phyloP scores from a whole-genome alignment of 2,113 vertebrate species.

The Aegithalos caudatus region DNA sequence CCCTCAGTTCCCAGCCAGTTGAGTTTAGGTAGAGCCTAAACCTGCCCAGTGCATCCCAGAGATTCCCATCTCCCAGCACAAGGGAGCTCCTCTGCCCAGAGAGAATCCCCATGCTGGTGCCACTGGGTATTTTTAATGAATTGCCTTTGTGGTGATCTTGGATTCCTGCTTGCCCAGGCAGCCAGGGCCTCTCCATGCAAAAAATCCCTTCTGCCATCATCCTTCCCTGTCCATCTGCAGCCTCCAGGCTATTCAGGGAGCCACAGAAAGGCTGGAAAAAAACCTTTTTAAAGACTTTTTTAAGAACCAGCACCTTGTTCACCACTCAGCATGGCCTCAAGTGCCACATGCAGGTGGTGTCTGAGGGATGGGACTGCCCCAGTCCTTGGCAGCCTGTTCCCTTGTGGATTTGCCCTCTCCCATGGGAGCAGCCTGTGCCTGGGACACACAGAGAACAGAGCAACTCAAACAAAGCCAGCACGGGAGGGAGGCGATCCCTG shows the following conservation, averaged over 20 bases:
- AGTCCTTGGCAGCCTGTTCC: not conserved
- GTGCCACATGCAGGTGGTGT: not conserved
- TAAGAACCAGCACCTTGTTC: not conserved
- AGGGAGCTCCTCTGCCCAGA: not conserved
- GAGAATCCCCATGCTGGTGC: not conserved
- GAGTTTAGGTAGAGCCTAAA: not conserved
- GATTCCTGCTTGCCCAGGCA: not conserved
- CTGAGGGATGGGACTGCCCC: not conserved
- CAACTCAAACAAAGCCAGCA: accelerated
- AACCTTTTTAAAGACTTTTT: no score
- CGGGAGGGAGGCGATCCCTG: not conserved
- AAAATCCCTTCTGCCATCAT: not conserved
- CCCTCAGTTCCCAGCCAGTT: not conserved
- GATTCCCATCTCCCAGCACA: not conserved
- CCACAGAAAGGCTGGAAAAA: not conserved
- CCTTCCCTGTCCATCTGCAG: not conserved
- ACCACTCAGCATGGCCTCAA: not conserved
- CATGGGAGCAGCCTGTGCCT: not conserved
- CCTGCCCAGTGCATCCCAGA: not conserved
- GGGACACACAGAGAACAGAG: not conserved
- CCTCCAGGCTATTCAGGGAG: not conserved
- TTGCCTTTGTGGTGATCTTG: not conserved
- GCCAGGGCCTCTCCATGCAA: not conserved
- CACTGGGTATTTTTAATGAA: not conserved
- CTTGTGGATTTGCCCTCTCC: not conserved